Evolutionary conservation across 2,888 invertebrate genomes (phyloP).

Genomic region (Drosophila hamatofila): DNA sequence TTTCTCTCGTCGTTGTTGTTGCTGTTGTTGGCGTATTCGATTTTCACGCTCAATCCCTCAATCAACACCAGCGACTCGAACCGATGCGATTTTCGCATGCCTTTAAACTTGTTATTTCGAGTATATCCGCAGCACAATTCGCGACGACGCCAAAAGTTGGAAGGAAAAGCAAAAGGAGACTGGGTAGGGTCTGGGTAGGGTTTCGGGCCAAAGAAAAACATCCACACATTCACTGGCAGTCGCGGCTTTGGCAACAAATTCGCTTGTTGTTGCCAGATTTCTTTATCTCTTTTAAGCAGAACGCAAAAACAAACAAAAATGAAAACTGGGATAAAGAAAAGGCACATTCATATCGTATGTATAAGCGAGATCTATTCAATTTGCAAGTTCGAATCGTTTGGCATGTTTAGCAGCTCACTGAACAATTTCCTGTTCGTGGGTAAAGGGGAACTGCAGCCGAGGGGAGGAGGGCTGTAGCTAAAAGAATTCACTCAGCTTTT

Average conservation of each 20-base stretch:
- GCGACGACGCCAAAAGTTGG: slow-evolving; percentile 41
- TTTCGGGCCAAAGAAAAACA: slow-evolving; percentile 9
- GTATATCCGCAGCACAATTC: slow-evolving; percentile 67
- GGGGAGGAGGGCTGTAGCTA: neutral
- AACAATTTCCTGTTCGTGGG: slow-evolving; percentile 47
- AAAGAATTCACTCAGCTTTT: neutral
- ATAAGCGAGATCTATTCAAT: slow-evolving; percentile 70
- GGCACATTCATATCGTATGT: slow-evolving; percentile 31
- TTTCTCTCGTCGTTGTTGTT: slow-evolving; percentile 16
- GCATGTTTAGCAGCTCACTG: slow-evolving; percentile 73
- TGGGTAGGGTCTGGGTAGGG: neutral
- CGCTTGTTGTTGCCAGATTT: slow-evolving; percentile 76
- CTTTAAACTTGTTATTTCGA: slow-evolving; percentile 81
- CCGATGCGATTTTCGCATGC: slow-evolving; percentile 58
- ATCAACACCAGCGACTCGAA: slow-evolving; percentile 62
- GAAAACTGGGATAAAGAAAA: slow-evolving; percentile 3
- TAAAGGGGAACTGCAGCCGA: neutral
- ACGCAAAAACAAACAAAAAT: slow-evolving; percentile 34
- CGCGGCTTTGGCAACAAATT: slow-evolving; percentile 73
- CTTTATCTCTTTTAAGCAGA: slow-evolving; percentile 73
- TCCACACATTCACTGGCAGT: slow-evolving; percentile 29
- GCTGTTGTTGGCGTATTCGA: slow-evolving; percentile 55
- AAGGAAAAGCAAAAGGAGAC: neutral
- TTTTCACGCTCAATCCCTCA: slow-evolving; percentile 78
- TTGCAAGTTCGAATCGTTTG: slow-evolving; percentile 65